Evolutionary conservation across 2,113 vertebrate genomes (phyloP).

Genomic region (Ariopsis seemanni): DNA sequence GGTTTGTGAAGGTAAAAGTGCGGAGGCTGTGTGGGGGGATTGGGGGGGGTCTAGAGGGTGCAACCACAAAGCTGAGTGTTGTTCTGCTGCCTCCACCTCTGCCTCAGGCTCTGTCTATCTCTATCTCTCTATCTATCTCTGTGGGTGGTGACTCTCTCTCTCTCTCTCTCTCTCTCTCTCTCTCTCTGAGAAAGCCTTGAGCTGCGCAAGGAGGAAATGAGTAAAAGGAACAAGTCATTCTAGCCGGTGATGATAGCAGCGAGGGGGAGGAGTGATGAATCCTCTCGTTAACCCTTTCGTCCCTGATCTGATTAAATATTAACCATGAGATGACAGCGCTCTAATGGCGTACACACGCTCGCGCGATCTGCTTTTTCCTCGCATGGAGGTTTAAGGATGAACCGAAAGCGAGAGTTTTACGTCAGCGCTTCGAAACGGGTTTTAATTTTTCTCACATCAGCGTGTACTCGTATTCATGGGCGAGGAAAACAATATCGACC

Average conservation of each 20-base stretch:
- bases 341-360: neutral
- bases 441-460: neutral
- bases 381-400: neutral
- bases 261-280: conserved; percentile 59
- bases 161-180: neutral
- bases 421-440: neutral
- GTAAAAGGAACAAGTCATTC: conserved; percentile 66
- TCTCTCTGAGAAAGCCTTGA: conserved; percentile 54
- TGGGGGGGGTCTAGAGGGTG: neutral
- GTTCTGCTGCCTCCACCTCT: conserved; percentile 18
- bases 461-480: neutral
- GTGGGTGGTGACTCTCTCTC: neutral
- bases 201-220: conserved; percentile 65
- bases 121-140: conserved; percentile 8
- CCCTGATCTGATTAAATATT: conserved; percentile 33
- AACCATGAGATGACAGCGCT: neutral
- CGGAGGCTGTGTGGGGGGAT: neutral
- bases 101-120: neutral
- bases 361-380: neutral
- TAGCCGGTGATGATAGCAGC: conserved; percentile 58
- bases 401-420: neutral
- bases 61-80: conserved; percentile 12
- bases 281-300: conserved; percentile 56
- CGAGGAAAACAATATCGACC: neutral
- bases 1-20: neutral